Evolutionary conservation across 2,797 vertebrate species (phyloP), one percentile per base, ranked within the genome.

Genomic region (Danio kyathit): DNA sequence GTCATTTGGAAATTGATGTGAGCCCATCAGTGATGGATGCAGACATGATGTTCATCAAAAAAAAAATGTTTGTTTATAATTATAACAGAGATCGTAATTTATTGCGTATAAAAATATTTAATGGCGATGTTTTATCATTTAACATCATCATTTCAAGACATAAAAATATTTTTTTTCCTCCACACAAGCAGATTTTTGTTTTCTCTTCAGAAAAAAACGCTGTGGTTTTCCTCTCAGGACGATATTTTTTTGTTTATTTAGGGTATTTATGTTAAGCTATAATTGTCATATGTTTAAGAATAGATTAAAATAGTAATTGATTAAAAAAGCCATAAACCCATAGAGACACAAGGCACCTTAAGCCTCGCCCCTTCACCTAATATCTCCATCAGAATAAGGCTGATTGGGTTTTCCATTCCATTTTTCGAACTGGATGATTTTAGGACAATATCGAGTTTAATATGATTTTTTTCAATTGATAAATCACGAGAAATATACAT

Each of bases 311-410:
- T 59, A 21, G 41, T 40, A 64, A n/a, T 59, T 59, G 38, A 76
- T 75, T 38, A 72, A 72, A 64, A 41, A 29, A 66, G 43, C 56
- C 40, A 29, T 79, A 79, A 81, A 60, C 51, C 69, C 69, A 65
- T 48, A 71, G 61, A 65, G 78, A 19, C 54, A 52, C 41, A 67
- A 65, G 12, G 52, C 60, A 80, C 40, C 48, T 61, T 54, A 64
- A 81, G 84, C 84, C 86, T 87, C 87, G 80, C 82, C 83, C 75
- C 80, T 85, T 84, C 80, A 83, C 85, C 82, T 78, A 56, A 19
- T 56, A 44, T 48, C 14, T 63, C 56, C 57, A 29, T 44, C 66
- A 59, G 67, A 72, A 72, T 54, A 80, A 80, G 48, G 63, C 46
- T 8, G 17, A 46, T 29, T 2, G 21, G 38, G 29, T 6, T 80